phyloP scores from a whole-genome alignment of 2,888 invertebrate genomes.

The Xylocampa areola region DNA sequence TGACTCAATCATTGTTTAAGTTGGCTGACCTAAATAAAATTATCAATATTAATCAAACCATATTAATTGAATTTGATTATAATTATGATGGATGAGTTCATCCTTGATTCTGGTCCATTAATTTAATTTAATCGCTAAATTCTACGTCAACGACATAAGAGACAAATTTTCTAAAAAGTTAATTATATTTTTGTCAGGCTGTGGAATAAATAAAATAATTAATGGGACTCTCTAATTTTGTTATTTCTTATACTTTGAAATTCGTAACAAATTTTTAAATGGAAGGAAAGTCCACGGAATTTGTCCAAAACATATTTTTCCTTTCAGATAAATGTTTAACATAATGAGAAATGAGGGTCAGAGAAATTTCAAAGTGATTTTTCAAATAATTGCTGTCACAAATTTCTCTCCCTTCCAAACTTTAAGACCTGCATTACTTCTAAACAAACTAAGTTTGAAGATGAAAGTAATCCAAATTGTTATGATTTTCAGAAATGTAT shows the following conservation, averaged over 20 bases:
- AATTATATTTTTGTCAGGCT: neutral
- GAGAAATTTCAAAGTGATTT: constrained; percentile 23
- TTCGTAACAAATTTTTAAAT: neutral
- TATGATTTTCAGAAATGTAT: neutral
- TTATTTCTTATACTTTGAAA: no score
- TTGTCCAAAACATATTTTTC: neutral
- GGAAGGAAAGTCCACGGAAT: neutral
- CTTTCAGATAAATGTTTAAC: constrained; percentile 4
- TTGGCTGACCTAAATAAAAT: neutral
- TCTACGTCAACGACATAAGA: neutral
- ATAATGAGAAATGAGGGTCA: neutral
- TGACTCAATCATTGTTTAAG: constrained; percentile 61
- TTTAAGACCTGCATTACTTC: neutral
- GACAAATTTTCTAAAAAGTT: neutral
- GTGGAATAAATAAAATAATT: no score
- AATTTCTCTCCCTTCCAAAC: constrained; percentile 6
- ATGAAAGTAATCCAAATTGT: neutral
- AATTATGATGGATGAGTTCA: neutral
- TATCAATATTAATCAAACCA: neutral
- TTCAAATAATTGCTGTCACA: constrained; percentile 12
- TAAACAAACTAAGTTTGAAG: constrained; percentile 8
- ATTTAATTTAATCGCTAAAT: neutral
- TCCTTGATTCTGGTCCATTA: neutral
- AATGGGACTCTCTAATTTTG: no score
- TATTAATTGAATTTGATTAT: neutral